Conservation (phyloP, 2,113 vertebrate species). For the Cygnus buccinator region DNA sequence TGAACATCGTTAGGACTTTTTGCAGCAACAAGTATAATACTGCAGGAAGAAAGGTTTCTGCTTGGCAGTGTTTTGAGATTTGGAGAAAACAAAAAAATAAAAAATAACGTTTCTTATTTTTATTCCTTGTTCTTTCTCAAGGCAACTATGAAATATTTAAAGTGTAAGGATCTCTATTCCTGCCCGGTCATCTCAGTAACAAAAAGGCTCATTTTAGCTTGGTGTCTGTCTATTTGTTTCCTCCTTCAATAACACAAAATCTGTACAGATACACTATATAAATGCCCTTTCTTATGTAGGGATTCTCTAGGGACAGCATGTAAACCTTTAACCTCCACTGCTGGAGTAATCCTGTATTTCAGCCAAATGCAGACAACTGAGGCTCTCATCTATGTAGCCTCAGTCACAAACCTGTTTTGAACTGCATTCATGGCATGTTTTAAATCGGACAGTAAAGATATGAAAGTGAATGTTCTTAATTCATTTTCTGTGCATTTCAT, state of each 20-base stretch:
- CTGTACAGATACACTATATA: rapidly evolving
- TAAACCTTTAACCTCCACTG: neutral
- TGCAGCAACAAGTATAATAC: neutral
- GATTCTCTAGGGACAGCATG: neutral
- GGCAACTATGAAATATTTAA: neutral
- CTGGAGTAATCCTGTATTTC: neutral
- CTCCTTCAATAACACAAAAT: neutral
- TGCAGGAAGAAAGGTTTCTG: neutral
- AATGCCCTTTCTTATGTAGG: neutral
- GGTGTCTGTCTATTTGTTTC: neutral
- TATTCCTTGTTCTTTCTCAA: neutral
- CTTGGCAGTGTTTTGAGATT: neutral
- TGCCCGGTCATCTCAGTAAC: neutral
- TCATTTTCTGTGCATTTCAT: neutral
- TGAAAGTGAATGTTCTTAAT: neutral
- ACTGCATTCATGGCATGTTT: neutral
- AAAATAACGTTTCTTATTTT: neutral
- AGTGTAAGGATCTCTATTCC: neutral
- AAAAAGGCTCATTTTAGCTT: neutral
- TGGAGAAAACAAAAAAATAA: neutral
- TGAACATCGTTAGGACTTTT: neutral
- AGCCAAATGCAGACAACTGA: neutral
- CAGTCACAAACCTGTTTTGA: neutral
- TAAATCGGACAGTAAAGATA: neutral
- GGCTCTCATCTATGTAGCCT: neutral